Evolutionary conservation across 2,888 invertebrate species (phyloP).

Genomic region (Acleris literana): DNA sequence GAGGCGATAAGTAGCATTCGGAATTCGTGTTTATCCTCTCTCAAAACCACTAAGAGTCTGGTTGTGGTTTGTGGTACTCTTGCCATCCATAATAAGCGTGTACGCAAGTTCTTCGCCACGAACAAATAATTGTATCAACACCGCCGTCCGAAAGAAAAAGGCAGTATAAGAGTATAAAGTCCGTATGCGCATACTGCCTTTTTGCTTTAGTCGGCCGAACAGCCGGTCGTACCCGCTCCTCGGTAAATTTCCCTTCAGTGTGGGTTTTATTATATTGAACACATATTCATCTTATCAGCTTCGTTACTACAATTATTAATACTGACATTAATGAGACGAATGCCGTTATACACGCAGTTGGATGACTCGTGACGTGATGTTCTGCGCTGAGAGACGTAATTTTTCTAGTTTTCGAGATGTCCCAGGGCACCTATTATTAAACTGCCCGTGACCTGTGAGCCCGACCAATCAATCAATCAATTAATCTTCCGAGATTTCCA

Average conservation of each 20-base stretch:
- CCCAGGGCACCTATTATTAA: conserved; percentile 69
- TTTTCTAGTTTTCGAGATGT: conserved; percentile 52
- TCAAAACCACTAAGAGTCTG: too few relatives aligned
- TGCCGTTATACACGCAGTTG: conserved; percentile 29
- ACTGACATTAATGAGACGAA: conserved; percentile 33
- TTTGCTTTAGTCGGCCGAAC: background rate
- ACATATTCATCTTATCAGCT: conserved; percentile 58
- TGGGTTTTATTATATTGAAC: conserved; percentile 65
- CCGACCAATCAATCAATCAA: conserved; percentile 64
- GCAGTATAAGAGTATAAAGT: too few relatives aligned
- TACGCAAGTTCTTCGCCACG: conserved; percentile 12
- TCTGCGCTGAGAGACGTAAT: conserved; percentile 11
- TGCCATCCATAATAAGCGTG: background rate
- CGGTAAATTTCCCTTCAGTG: conserved; percentile 64
- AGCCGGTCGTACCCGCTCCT: conserved; percentile 45
- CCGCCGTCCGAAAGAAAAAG: too few relatives aligned
- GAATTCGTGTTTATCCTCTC: too few relatives aligned
- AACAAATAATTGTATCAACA: conserved; percentile 38
- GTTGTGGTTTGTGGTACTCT: background rate
- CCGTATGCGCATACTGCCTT: too few relatives aligned
- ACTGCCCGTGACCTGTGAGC: conserved; percentile 71
- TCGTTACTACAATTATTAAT: conserved; percentile 52
- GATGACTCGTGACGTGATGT: conserved; percentile 25
- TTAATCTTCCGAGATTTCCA: conserved; percentile 71
- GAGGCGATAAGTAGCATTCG: too few relatives aligned